Conservation (phyloP, 2,113 vertebrate species). For the Tragulus kanchil region DNA sequence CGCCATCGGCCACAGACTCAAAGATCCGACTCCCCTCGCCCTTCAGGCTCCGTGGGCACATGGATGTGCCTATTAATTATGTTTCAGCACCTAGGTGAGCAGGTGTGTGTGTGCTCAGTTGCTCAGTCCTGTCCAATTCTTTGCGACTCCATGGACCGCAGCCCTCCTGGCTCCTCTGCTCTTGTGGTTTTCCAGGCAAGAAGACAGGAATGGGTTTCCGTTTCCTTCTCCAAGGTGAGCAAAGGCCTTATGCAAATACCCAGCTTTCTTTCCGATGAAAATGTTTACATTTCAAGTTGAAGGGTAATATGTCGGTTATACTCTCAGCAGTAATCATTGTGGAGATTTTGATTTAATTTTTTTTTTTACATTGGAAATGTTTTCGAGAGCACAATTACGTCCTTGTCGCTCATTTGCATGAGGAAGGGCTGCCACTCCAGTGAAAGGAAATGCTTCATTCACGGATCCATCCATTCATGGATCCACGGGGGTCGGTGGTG, state of each 20-base stretch:
- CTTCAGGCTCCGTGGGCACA: neutral
- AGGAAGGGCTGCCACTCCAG: neutral
- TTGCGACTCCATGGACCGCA: neutral
- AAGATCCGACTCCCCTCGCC: conserved; percentile 49
- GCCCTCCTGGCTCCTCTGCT: neutral
- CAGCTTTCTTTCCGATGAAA: conserved; percentile 68
- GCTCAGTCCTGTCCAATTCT: neutral
- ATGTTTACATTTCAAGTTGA: conserved; percentile 53
- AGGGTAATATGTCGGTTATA: conserved; percentile 22
- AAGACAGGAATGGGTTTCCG: neutral
- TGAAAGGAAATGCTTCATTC: neutral
- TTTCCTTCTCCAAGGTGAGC: conserved; percentile 1
- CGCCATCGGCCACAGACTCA: conserved; percentile 58
- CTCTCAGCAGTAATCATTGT: conserved; percentile 48
- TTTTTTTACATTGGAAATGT: neutral
- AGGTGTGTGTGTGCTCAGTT: neutral
- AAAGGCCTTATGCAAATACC: conserved; percentile 56
- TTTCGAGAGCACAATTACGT: neutral
- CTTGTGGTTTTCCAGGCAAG: neutral
- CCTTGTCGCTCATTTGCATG: neutral
- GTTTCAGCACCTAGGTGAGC: conserved; percentile 37
- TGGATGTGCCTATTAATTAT: conserved; percentile 28
- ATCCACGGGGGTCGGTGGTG: neutral
- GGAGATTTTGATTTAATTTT: conserved; percentile 40
- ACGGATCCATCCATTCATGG: neutral